These are phyloP conservation scores for Eupsittula cactorum DNA, from an alignment of 2,113 vertebrate genomes.

Conservation along the genomic window DNA sequence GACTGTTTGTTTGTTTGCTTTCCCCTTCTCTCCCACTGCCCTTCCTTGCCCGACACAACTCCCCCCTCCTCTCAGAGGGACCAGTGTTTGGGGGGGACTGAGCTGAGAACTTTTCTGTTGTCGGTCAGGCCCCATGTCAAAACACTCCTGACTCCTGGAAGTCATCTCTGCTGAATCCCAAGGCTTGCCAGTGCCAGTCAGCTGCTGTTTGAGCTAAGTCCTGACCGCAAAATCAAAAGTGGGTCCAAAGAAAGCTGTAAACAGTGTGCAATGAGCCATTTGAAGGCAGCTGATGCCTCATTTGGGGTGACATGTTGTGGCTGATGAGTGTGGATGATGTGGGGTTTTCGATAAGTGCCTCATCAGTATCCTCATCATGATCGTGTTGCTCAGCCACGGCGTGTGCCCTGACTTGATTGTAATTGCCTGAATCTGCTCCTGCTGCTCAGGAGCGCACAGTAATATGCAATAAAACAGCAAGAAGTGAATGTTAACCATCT, in stretches of 20 bases:
- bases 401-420: slow-evolving; percentile 99
- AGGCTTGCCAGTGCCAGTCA: slow-evolving; percentile 62
- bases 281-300: slow-evolving; percentile 84
- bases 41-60: slow-evolving; percentile 7
- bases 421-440: slow-evolving; percentile 99
- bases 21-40: neutral
- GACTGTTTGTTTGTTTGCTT: neutral
- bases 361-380: slow-evolving; percentile 99
- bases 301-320: slow-evolving; percentile 87
- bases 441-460: slow-evolving; percentile 92
- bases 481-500: slow-evolving; percentile 89
- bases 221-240: slow-evolving; percentile 84
- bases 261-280: slow-evolving; percentile 84
- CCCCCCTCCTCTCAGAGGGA: neutral
- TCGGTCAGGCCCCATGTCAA: slow-evolving; percentile 1
- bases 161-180: neutral
- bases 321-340: slow-evolving; percentile 90
- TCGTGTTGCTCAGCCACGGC: slow-evolving; percentile 93
- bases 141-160: slow-evolving; percentile 52
- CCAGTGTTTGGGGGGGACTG: neutral
- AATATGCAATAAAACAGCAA: slow-evolving; percentile 98
- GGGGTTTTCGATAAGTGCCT: slow-evolving; percentile 98
- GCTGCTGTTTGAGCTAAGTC: slow-evolving; percentile 82
- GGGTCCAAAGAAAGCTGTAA: slow-evolving; percentile 91
- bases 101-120: slow-evolving; percentile 45